Evolutionary conservation across 2,797 vertebrate species (phyloP), one percentile per base, ranked within the genome.

Genomic region (Poeciliopsis presidionis): DNA sequence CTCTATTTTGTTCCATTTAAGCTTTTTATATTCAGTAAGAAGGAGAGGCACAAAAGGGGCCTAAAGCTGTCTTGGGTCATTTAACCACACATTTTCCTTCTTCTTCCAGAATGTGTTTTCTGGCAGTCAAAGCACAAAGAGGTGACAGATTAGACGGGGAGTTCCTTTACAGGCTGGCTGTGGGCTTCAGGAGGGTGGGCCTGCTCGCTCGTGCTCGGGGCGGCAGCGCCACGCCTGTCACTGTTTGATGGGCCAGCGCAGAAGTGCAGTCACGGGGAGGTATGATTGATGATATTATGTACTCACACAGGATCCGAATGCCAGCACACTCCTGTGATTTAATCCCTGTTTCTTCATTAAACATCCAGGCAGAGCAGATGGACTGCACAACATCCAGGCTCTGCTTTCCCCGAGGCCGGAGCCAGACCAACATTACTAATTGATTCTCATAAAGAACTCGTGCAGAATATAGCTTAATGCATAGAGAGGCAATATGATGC

Each of bases 201-300:
- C 43, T 88, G 91, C 87, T 91, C 86, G 76, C 80, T 79, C 82
- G 81, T 80, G 93, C 93, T 89, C 81, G 84, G 90, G 92, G 91
- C 88, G 71, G 87, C 90, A 85, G 90, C 90, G 89, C 86, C 88
- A 86, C 41, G 86, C 84, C 91, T 94, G 94, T 95, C 93, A 93
- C 73, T 16, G 79, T 81, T 87, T 94, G 93, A 94, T 84, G 89
- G 88, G 87, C 89, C 87, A 88, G 86, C 90, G 82, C 90, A 88
- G 88, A 81, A 90, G 84, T 83, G 90, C 84, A 87, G 88, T 91
- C 88, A 83, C 49, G 85, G 78, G 73, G 49, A 88, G 89, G 73
- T 78, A 90, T 95, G 94, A 95, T 94, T 94, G 94, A 95, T 95
- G 94, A 94, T 91, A 93, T 94, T 94, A 94, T 90, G 92, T 88